These are phyloP conservation scores for Rosalia funebris DNA, from an alignment of 2,888 invertebrate genomes.

Conservation along the genomic window DNA sequence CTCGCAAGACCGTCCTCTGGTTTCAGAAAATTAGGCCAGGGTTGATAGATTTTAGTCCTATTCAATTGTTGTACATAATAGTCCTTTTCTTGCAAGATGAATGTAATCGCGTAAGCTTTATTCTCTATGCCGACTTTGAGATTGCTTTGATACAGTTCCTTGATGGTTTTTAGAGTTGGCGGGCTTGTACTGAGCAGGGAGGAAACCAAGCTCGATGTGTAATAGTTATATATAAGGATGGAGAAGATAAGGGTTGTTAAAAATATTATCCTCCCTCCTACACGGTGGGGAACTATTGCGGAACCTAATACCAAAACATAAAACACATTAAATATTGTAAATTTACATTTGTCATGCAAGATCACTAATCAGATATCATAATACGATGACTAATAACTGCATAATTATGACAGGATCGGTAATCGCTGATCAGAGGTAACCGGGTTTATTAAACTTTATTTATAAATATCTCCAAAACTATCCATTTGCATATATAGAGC, in stretches of 20 bases:
- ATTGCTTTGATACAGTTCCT: constrained; percentile 65
- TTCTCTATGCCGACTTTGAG: constrained; percentile 66
- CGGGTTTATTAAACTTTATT: no score
- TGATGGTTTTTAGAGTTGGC: constrained; percentile 65
- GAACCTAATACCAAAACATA: constrained; percentile 52
- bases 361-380: no score
- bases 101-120: constrained; percentile 64
- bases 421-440: no score
- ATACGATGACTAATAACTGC: no score
- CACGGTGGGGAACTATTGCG: constrained; percentile 45
- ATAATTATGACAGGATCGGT: no score
- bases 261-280: constrained; percentile 53
- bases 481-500: no score
- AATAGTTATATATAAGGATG: constrained; percentile 69
- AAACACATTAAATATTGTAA: no score
- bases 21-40: constrained; percentile 39
- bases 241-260: constrained; percentile 54
- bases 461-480: no score
- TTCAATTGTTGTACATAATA: constrained; percentile 45
- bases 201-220: constrained; percentile 71
- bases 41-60: constrained; percentile 45
- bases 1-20: constrained; percentile 59
- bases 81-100: constrained; percentile 48
- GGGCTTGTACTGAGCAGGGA: constrained; percentile 68
- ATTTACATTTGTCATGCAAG: no score